These are phyloP conservation scores for Coptodon rendalli DNA, from an alignment of 2,113 vertebrate species.

Conservation along the genomic window DNA sequence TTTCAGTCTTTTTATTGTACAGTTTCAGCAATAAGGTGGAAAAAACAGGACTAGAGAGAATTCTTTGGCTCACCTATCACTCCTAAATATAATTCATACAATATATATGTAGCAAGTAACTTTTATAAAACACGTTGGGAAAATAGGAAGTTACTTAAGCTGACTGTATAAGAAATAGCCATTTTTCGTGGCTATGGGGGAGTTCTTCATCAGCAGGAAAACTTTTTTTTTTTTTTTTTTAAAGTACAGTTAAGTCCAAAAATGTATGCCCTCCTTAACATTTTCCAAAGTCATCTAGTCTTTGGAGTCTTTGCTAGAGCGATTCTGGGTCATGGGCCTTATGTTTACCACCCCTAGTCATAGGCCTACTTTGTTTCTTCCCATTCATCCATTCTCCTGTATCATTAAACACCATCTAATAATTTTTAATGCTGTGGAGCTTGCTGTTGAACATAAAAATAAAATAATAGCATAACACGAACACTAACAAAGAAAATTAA, in stretches of 20 bases:
- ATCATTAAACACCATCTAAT: not conserved
- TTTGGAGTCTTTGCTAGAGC: not conserved
- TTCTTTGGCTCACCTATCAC: not conserved
- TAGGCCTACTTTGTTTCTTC: not conserved
- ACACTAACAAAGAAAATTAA: not conserved
- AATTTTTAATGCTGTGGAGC: not conserved
- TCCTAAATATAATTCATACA: not conserved
- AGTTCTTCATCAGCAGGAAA: no score
- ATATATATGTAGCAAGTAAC: not conserved
- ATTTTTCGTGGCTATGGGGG: no score
- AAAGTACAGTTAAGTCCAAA: not conserved
- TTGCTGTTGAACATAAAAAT: not conserved
- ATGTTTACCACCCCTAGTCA: not conserved
- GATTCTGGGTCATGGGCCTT: not conserved
- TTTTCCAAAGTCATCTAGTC: not conserved
- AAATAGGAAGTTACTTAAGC: not conserved
- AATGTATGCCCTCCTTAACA: not conserved
- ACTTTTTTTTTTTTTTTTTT: no score
- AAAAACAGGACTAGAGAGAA: not conserved
- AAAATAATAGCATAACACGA: not conserved
- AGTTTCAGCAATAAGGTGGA: not conserved
- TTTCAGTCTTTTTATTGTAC: not conserved
- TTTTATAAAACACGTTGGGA: not conserved
- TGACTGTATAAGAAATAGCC: not conserved
- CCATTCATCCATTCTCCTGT: rapidly evolving